Evolutionary conservation across 92 coral and sea anemone species (phyloP).

Genomic region (Muricea muricata): DNA sequence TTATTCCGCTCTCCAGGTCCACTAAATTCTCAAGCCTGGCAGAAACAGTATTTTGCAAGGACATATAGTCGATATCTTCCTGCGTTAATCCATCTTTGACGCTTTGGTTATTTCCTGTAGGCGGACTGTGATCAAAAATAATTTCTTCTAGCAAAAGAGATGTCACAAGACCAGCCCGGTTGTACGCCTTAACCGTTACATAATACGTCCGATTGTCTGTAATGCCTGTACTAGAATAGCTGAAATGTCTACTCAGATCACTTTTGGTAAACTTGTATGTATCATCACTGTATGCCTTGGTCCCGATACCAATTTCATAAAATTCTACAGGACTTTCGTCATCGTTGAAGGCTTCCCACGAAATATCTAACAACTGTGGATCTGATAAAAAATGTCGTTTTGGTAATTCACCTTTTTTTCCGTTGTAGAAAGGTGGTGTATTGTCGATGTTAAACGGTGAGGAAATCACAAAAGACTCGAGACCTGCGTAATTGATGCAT

Average conservation of each 20-base stretch:
- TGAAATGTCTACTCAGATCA: slow-evolving; percentile 62
- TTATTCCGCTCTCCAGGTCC: slow-evolving; percentile 85
- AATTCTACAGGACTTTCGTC: slow-evolving; percentile 69
- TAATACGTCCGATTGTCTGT: slow-evolving; percentile 63
- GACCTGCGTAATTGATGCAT: slow-evolving; percentile 81
- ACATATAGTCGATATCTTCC: slow-evolving; percentile 72
- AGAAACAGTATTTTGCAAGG: slow-evolving; percentile 54
- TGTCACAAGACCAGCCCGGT: slow-evolving; percentile 76
- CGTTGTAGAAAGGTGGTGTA: slow-evolving; percentile 72
- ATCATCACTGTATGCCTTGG: slow-evolving; percentile 57
- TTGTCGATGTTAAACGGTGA: slow-evolving; percentile 66
- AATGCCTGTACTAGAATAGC: slow-evolving; percentile 53
- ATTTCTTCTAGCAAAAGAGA: slow-evolving; percentile 51
- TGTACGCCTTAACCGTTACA: slow-evolving; percentile 75
- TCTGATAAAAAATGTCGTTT: slow-evolving; percentile 65
- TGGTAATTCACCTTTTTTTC: slow-evolving; percentile 60
- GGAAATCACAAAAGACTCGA: slow-evolving; percentile 56
- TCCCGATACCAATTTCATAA: slow-evolving; percentile 83
- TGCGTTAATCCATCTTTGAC: slow-evolving; percentile 74
- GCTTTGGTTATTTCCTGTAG: slow-evolving; percentile 64
- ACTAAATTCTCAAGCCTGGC: slow-evolving; percentile 80
- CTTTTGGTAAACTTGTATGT: slow-evolving; percentile 61
- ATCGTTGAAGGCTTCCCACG: slow-evolving; percentile 83
- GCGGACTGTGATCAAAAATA: slow-evolving; percentile 77
- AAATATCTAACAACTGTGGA: slow-evolving; percentile 55